A percentile compares a stretch with the other conserved stretches of the same genome.
Evolutionary conservation across 1,140 invertebrate species (phyloP).

Genomic region (Batillaria attramentaria): DNA sequence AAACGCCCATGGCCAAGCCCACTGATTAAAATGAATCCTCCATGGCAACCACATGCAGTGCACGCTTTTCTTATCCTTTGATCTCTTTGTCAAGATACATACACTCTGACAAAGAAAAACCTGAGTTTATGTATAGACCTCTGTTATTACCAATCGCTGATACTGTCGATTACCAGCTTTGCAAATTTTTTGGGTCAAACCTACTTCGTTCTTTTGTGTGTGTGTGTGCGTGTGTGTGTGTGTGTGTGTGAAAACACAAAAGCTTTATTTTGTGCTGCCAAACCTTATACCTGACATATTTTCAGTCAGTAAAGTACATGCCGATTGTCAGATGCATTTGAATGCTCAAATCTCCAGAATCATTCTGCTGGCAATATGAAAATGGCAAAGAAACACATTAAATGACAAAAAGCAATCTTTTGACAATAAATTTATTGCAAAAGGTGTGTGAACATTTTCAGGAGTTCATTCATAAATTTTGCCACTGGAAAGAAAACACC

Average conservation of each 20-base stretch:
- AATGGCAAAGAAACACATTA: no score
- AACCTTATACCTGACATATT: not conserved
- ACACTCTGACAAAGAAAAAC: not conserved
- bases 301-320: not conserved
- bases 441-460: no score
- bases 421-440: no score
- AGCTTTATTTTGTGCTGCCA: no score
- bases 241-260: slow-evolving; percentile 11
- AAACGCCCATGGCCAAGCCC: no score
- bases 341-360: not conserved
- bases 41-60: not conserved
- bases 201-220: not conserved
- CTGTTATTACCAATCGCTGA: not conserved
- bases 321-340: no score
- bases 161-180: not conserved
- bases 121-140: not conserved
- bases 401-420: not conserved
- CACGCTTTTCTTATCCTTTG: not conserved
- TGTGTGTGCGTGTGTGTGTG: slow-evolving; percentile 14
- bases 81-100: not conserved
- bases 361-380: not conserved
- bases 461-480: not conserved
- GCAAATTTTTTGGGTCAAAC: not conserved
- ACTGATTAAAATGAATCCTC: no score
- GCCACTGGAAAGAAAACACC: slow-evolving; percentile 27